Conservation (phyloP, 2,797 vertebrate genomes). For the Eupleurogrammus muticus region DNA sequence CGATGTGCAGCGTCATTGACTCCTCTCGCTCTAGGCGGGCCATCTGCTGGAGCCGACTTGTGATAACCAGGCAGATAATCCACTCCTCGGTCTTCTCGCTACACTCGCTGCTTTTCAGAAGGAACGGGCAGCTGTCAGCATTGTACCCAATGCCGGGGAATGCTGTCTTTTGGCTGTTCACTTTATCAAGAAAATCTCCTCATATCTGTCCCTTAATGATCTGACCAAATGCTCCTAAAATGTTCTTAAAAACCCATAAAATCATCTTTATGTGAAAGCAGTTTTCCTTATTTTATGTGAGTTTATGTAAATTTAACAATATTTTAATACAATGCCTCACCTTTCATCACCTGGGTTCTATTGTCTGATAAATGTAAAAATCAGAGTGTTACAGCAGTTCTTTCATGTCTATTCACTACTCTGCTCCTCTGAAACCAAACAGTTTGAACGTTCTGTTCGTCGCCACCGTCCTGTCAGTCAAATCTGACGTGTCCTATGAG, state of each 20-base stretch:
- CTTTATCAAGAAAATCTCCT: constrained; percentile 3
- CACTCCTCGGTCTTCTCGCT: constrained; percentile 39
- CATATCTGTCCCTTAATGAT: background rate
- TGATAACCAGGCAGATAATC: constrained; percentile 64
- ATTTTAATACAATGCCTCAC: background rate
- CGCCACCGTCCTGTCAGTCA: background rate
- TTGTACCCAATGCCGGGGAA: constrained; percentile 12
- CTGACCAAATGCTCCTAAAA: background rate
- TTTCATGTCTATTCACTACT: background rate
- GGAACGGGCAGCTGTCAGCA: constrained; percentile 26
- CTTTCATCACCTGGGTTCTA: background rate
- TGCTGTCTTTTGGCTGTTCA: background rate
- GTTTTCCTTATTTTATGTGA: too few relatives aligned
- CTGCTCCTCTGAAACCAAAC: background rate
- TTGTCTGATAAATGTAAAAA: background rate
- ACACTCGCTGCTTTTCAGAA: constrained; percentile 32
- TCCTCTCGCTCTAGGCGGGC: constrained; percentile 60
- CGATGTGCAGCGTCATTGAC: constrained; percentile 41
- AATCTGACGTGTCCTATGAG: background rate
- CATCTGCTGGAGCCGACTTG: constrained; percentile 69
- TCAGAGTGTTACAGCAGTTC: background rate
- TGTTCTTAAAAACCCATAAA: background rate
- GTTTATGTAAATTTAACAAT: background rate
- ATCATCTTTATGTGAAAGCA: background rate
- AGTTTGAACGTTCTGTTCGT: background rate